Evolutionary conservation across 2,797 vertebrate genomes (phyloP).

Genomic region (Sebastes dallii): DNA sequence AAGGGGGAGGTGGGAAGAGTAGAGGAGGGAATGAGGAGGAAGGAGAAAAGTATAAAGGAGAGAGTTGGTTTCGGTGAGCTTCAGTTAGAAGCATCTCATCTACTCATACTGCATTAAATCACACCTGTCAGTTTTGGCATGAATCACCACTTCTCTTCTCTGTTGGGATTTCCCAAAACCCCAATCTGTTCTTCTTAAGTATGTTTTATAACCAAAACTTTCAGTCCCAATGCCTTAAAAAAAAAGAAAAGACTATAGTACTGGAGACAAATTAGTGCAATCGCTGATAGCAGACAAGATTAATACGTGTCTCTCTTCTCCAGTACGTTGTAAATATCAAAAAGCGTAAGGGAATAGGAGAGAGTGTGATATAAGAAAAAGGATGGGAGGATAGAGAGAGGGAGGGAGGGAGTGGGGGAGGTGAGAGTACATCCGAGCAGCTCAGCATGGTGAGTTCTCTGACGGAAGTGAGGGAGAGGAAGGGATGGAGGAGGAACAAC

Average conservation of each 20-base stretch:
- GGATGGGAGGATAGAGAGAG: background rate
- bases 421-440: conserved; percentile 46
- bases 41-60: conserved; percentile 11
- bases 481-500: conserved; percentile 60
- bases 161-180: conserved; percentile 19
- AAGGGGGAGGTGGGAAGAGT: conserved; percentile 26
- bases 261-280: background rate
- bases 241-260: background rate
- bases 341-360: background rate
- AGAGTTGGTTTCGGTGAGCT: conserved; percentile 13
- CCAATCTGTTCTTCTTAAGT: background rate
- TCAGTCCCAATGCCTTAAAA: background rate
- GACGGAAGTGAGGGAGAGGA: conserved; percentile 61
- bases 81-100: conserved; percentile 2
- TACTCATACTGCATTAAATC: conserved; percentile 27
- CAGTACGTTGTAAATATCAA: background rate
- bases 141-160: conserved; percentile 29
- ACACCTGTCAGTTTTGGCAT: conserved; percentile 27
- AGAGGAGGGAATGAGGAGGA: conserved; percentile 34
- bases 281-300: background rate
- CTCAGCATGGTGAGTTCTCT: conserved; percentile 58
- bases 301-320: background rate
- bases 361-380: conserved; percentile 10
- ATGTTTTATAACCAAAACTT: background rate
- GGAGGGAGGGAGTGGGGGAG: conserved; percentile 42